These are phyloP conservation scores for Rachycentron canadum DNA, from an alignment of 2,797 vertebrate species.

Conservation along the genomic window DNA sequence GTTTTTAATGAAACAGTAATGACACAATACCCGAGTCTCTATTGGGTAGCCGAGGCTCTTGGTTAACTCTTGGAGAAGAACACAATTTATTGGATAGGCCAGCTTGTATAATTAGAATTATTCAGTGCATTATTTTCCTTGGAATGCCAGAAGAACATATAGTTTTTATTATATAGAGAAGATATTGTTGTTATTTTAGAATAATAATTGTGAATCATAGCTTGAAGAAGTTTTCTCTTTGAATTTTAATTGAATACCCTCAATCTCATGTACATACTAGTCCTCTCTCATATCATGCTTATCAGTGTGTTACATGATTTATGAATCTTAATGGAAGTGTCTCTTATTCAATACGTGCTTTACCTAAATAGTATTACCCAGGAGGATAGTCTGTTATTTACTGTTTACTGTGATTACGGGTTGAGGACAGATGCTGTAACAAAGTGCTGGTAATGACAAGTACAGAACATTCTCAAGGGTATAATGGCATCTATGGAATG, in stretches of 20 bases:
- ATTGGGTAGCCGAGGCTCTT: no score
- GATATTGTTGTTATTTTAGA: no score
- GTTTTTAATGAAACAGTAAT: no score
- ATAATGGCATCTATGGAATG: constrained; percentile 27
- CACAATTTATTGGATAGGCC: no score
- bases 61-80: no score
- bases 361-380: constrained; percentile 32
- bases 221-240: not conserved
- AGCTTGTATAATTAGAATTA: no score
- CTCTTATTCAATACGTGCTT: constrained; percentile 32
- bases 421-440: constrained; percentile 33
- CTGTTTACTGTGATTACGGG: constrained; percentile 48
- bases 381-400: constrained; percentile 48
- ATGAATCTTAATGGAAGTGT: constrained; percentile 4
- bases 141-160: no score
- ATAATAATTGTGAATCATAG: not conserved
- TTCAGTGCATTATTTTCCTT: no score
- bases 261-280: not conserved
- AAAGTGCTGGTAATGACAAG: constrained; percentile 47
- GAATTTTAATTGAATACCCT: not conserved
- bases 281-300: constrained; percentile 12
- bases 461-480: constrained; percentile 48
- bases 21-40: no score
- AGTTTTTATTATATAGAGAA: no score
- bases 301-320: constrained; percentile 18